Evolutionary conservation across 2,797 vertebrate species (phyloP).

Genomic region (Petrocephalus sullivani): DNA sequence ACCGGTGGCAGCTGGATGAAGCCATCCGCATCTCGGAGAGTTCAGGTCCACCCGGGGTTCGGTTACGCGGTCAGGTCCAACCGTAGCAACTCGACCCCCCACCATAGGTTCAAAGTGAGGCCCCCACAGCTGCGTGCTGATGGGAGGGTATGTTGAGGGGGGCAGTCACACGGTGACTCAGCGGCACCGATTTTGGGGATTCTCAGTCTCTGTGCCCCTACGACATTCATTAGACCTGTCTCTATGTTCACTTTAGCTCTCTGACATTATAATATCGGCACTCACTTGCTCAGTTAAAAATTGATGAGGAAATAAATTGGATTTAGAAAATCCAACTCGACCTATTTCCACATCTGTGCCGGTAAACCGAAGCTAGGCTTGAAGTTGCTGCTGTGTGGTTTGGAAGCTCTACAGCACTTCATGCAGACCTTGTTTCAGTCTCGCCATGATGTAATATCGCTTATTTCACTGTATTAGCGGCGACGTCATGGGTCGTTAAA

Average conservation of each 20-base stretch:
- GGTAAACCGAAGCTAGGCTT: neutral
- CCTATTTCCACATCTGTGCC: neutral
- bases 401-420: neutral
- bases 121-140: conserved; percentile 60
- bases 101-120: conserved; percentile 62
- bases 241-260: neutral
- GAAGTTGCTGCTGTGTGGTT: conserved; percentile 5
- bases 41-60: conserved; percentile 47
- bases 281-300: neutral
- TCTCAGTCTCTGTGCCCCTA: conserved; percentile 38
- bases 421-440: conserved; percentile 23
- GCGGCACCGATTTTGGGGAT: conserved; percentile 48
- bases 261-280: neutral
- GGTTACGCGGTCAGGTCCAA: conserved; percentile 50
- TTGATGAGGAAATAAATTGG: neutral
- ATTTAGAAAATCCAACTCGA: no score
- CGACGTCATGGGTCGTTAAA: conserved; percentile 29
- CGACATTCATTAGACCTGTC: conserved; percentile 10
- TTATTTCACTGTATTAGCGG: conserved; percentile 19
- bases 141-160: conserved; percentile 36
- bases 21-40: conserved; percentile 59
- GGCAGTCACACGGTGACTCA: conserved; percentile 37
- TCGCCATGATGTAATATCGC: conserved; percentile 16
- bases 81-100: conserved; percentile 49
- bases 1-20: conserved; percentile 61